A percentile compares a stretch with the other conserved stretches of the same genome.
Conservation (phyloP, 2,888 invertebrate species). For the Sarcophaga carnaria region DNA sequence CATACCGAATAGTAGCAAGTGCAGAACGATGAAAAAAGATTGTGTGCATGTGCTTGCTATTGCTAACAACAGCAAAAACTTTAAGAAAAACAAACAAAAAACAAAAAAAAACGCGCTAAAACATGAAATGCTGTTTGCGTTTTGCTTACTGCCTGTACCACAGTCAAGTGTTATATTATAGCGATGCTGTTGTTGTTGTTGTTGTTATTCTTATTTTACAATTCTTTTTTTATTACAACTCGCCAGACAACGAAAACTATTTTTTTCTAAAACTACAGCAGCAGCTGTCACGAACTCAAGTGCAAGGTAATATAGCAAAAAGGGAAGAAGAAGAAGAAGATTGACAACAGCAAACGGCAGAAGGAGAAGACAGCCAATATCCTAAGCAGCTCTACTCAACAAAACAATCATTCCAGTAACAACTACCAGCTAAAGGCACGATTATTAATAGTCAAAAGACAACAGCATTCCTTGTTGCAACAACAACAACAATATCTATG, state of each 20-base stretch:
- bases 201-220: conserved; percentile 1
- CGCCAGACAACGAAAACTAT: conserved; percentile 38
- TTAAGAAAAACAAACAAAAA: background rate
- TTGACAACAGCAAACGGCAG: background rate
- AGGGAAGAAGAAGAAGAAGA: background rate
- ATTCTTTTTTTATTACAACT: background rate
- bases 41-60: conserved; percentile 8
- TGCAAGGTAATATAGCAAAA: conserved; percentile 16
- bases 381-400: background rate
- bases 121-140: conserved; percentile 10
- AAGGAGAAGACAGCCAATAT: background rate
- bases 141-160: conserved; percentile 4
- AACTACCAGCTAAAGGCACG: conserved; percentile 13
- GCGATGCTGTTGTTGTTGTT: background rate
- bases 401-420: conserved; percentile 4
- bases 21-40: background rate
- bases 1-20: background rate
- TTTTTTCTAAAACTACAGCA: conserved; percentile 4
- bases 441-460: conserved; percentile 23
- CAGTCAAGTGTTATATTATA: background rate
- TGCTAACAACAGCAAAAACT: conserved; percentile 1
- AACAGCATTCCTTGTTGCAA: conserved; percentile 41
- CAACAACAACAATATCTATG: background rate
- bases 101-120: conserved; percentile 21
- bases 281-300: conserved; percentile 61